phyloP scores from a whole-genome alignment of 1,140 invertebrate species.

The Philopotamus ludificatus region DNA sequence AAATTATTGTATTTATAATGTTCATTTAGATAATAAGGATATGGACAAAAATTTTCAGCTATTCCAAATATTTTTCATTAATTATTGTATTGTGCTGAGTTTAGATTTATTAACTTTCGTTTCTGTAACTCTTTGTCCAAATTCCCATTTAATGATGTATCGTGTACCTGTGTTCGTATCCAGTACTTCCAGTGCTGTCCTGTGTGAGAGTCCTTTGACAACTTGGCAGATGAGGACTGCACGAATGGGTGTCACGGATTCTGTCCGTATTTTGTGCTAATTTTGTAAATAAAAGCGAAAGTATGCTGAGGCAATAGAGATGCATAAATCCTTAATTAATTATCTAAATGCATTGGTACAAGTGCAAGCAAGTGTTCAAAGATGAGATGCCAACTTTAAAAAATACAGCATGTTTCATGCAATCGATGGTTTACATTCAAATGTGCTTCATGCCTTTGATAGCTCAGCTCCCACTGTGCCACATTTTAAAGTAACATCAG shows the following conservation, averaged over 20 bases:
- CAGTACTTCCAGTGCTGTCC: constrained; percentile 17
- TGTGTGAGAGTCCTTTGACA: too few species aligned
- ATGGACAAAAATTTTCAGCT: neutral
- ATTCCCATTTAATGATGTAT: too few species aligned
- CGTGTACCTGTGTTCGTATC: constrained; percentile 18
- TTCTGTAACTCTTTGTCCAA: neutral
- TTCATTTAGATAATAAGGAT: neutral
- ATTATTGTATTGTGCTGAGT: neutral
- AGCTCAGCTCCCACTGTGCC: too few species aligned
- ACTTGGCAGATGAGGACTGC: constrained; percentile 29
- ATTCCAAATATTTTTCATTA: neutral
- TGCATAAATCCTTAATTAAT: constrained; percentile 6
- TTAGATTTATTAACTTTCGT: neutral
- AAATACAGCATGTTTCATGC: constrained; percentile 3
- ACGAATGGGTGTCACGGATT: constrained; percentile 26
- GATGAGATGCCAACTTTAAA: constrained; percentile 22
- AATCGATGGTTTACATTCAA: neutral
- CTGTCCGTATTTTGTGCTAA: constrained; percentile 25
- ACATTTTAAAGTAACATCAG: too few species aligned
- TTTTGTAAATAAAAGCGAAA: constrained; percentile 19
- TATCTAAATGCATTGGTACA: neutral
- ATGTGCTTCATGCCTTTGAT: too few species aligned
- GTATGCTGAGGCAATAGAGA: constrained; percentile 10
- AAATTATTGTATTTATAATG: neutral
- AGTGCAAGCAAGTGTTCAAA: constrained; percentile 22